phyloP scores from a whole-genome alignment of 2,113 vertebrate species.

The Pluvianellus socialis region DNA sequence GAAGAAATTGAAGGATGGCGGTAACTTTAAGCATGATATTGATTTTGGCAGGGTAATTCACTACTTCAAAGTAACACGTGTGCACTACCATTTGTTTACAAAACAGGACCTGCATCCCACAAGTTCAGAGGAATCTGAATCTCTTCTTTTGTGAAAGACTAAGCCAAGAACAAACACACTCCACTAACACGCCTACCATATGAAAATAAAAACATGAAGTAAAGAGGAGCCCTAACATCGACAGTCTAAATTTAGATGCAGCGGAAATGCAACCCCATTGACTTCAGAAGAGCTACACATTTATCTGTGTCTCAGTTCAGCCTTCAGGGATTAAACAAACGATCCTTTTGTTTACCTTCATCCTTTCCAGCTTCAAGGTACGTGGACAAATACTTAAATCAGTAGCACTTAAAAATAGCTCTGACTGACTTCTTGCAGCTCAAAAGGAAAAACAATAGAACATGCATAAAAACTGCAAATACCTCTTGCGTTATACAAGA shows the following conservation, averaged over 20 bases:
- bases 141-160: not conserved
- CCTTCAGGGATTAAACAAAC: not conserved
- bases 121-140: not conserved
- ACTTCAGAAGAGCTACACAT: not conserved
- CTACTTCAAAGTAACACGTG: not conserved
- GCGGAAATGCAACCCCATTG: not conserved
- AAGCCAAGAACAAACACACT: not conserved
- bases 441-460: not conserved
- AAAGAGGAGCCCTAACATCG: not conserved
- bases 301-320: not conserved
- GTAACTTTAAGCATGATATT: not conserved
- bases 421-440: not conserved
- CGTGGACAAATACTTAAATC: not conserved
- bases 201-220: not conserved
- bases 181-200: not conserved
- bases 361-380: not conserved
- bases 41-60: not conserved
- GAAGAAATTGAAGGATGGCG: not conserved
- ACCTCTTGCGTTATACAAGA: not conserved
- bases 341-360: not conserved
- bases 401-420: conserved; percentile 15
- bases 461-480: not conserved
- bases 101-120: not conserved
- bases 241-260: not conserved
- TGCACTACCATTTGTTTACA: not conserved